Conservation (phyloP, 1,140 invertebrate species). For the Drosophila fuyamai region DNA sequence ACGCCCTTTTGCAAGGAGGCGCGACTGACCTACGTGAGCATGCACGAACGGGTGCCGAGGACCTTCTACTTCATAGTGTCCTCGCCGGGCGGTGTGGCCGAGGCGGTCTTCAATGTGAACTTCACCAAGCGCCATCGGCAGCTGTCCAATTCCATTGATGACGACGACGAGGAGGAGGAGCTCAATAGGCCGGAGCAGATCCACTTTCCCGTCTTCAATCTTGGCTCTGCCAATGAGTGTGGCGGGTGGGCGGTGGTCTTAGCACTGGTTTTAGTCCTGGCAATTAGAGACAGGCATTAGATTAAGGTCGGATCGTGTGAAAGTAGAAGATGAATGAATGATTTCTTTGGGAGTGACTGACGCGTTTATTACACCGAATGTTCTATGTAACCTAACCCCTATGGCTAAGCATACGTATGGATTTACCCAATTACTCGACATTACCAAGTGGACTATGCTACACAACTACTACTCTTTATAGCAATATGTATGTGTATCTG, state of each 20-base stretch:
- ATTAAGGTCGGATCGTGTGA: slow-evolving; percentile 22
- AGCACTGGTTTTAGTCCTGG: slow-evolving; percentile 21
- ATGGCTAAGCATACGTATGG: slow-evolving; percentile 44
- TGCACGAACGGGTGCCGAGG: slow-evolving; percentile 83
- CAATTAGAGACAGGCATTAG: slow-evolving; percentile 51
- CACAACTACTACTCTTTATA: slow-evolving; percentile 60
- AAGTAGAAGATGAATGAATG: slow-evolving; percentile 17
- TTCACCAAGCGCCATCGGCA: slow-evolving; percentile 80
- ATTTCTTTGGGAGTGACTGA: slow-evolving; percentile 40
- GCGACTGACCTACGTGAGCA: slow-evolving; percentile 83
- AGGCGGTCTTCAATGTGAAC: slow-evolving; percentile 82
- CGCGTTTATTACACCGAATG: slow-evolving; percentile 34
- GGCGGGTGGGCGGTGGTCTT: slow-evolving; percentile 2
- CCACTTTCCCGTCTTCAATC: slow-evolving; percentile 81
- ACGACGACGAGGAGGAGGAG: slow-evolving; percentile 83
- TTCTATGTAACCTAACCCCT: slow-evolving; percentile 57
- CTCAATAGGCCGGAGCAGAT: slow-evolving; percentile 83
- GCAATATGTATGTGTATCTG: slow-evolving; percentile 69
- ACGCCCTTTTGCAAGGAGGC: slow-evolving; percentile 84
- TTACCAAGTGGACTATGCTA: slow-evolving; percentile 58
- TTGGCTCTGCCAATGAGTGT: slow-evolving; percentile 32
- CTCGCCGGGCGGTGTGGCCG: slow-evolving; percentile 81
- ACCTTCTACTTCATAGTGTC: slow-evolving; percentile 84
- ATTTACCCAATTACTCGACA: slow-evolving; percentile 46
- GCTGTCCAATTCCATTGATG: slow-evolving; percentile 79